A percentile compares a stretch with the other conserved stretches of the same genome.
Conservation (phyloP, 2,797 vertebrate genomes). For the Glossophaga mutica region DNA sequence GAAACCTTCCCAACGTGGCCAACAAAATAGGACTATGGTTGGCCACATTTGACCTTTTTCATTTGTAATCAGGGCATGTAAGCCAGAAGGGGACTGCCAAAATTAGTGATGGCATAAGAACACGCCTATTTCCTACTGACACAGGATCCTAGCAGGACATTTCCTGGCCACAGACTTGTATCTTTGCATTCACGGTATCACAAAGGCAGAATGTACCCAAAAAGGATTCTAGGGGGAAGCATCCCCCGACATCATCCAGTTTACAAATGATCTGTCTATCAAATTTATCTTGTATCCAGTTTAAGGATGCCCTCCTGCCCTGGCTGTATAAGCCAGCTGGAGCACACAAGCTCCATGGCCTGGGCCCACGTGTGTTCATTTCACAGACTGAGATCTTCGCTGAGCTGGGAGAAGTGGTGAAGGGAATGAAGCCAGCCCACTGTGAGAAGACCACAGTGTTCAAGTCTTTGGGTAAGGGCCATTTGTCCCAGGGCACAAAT, state of each 20-base stretch:
- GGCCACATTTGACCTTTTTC: background rate
- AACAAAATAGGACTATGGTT: background rate
- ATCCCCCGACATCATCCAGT: background rate
- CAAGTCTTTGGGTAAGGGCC: constrained; percentile 93
- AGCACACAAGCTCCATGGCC: background rate
- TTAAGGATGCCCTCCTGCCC: background rate
- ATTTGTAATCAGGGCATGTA: background rate
- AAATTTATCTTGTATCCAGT: background rate
- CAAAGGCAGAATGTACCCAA: background rate
- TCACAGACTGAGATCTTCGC: constrained; percentile 90
- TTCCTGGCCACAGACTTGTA: background rate
- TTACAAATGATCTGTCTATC: background rate
- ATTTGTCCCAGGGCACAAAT: background rate
- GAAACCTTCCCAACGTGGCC: background rate
- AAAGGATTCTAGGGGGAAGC: background rate
- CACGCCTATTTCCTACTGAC: background rate
- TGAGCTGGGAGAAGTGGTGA: constrained; percentile 94
- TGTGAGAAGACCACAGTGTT: constrained; percentile 94
- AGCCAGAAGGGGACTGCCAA: background rate
- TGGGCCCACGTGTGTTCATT: constrained; percentile 47
- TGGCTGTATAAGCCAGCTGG: background rate
- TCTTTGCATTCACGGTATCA: background rate
- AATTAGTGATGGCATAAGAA: background rate
- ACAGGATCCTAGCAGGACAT: background rate
- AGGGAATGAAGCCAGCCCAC: constrained; percentile 87